These are phyloP conservation scores for Kuschelorhynchus macadamiae DNA, from an alignment of 2,888 invertebrate species.

Conservation along the genomic window DNA sequence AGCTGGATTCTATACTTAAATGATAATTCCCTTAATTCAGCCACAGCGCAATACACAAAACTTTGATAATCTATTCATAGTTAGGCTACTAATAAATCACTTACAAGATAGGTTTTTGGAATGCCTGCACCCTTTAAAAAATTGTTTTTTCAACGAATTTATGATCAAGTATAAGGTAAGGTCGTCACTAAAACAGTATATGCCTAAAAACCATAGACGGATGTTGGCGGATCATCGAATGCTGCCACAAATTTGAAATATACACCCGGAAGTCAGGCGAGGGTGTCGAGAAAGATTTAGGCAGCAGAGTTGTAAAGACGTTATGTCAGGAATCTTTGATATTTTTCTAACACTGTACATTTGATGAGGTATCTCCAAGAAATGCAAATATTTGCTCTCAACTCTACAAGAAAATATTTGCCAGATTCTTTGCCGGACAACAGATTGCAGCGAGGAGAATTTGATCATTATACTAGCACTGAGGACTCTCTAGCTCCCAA, in stretches of 20 bases:
- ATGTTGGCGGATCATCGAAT: conserved; percentile 35
- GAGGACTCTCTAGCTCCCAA: no score
- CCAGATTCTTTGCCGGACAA: no score
- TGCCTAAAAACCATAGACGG: conserved; percentile 59
- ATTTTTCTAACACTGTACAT: conserved; percentile 12
- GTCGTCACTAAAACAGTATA: conserved; percentile 56
- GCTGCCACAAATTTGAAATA: conserved; percentile 16
- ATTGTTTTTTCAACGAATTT: conserved; percentile 7
- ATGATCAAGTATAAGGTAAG: conserved; percentile 44
- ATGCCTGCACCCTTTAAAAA: neutral
- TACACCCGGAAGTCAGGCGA: conserved; percentile 11
- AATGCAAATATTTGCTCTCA: no score
- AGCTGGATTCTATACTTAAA: no score
- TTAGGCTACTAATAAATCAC: neutral
- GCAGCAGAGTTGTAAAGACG: neutral
- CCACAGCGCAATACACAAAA: no score
- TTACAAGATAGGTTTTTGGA: neutral
- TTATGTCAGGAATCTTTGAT: conserved; percentile 5
- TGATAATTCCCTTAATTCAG: no score
- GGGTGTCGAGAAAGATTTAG: conserved; percentile 3
- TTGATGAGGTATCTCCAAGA: no score
- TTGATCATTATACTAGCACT: no score
- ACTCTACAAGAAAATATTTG: no score
- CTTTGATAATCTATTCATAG: conserved; percentile 4
- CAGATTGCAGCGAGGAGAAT: no score